These are phyloP conservation scores for Branchinecta lindahli DNA, from an alignment of 1,140 invertebrate species.

Conservation along the genomic window DNA sequence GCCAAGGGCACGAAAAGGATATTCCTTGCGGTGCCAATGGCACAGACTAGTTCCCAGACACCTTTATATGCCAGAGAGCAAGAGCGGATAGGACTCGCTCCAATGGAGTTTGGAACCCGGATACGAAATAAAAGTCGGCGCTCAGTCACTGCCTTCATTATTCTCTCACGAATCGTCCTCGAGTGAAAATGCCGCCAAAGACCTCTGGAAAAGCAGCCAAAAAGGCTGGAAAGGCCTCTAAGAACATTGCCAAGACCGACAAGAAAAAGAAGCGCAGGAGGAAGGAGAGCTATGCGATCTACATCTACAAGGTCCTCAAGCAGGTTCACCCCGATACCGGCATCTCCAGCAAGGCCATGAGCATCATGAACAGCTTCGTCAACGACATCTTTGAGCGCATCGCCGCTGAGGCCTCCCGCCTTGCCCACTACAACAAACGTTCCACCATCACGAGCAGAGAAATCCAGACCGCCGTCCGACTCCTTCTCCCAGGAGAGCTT, in stretches of 20 bases:
- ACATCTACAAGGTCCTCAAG: slow-evolving; percentile 53
- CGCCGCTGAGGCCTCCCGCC: slow-evolving; percentile 30
- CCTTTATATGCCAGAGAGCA: background rate
- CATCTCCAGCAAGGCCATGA: slow-evolving; percentile 39
- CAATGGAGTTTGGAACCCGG: background rate
- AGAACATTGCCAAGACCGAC: slow-evolving; percentile 30
- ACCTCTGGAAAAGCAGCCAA: slow-evolving; percentile 35
- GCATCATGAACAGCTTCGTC: slow-evolving; percentile 43
- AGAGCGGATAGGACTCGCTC: background rate
- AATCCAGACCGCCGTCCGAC: slow-evolving; percentile 40
- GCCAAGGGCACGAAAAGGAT: no score
- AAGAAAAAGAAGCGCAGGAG: slow-evolving; percentile 33
- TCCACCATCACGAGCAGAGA: slow-evolving; percentile 35
- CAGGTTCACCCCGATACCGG: slow-evolving; percentile 53
- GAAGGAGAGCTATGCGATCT: slow-evolving; percentile 51
- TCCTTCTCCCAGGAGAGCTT: slow-evolving; percentile 44
- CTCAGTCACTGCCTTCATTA: background rate
- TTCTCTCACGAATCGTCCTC: background rate
- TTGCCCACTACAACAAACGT: slow-evolving; percentile 39
- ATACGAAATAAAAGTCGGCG: background rate
- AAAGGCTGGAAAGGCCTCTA: slow-evolving; percentile 35
- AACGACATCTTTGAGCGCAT: slow-evolving; percentile 50
- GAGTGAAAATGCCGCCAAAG: slow-evolving; percentile 29
- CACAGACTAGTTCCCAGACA: no score
- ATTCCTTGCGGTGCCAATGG: background rate